These are phyloP conservation scores for Lepus oiostolus DNA, from an alignment of 2,797 vertebrate genomes.

Conservation along the genomic window DNA sequence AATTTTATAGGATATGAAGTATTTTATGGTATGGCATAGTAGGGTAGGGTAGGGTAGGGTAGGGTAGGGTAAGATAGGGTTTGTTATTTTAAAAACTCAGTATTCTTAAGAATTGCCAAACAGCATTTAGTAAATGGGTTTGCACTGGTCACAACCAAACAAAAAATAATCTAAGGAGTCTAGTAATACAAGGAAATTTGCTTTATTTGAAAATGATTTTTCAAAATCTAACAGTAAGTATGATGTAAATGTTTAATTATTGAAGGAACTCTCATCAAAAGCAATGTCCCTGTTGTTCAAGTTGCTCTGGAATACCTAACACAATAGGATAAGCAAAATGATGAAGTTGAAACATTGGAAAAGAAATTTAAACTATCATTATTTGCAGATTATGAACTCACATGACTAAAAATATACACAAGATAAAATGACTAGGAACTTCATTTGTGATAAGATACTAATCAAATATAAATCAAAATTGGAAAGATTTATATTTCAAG, in stretches of 20 bases:
- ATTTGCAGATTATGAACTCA: not conserved
- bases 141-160: not conserved
- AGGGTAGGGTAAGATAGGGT: no score
- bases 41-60: no score
- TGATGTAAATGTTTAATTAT: not conserved
- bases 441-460: not conserved
- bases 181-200: not conserved
- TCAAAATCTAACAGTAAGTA: not conserved
- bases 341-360: not conserved
- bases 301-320: not conserved
- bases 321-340: constrained; percentile 6
- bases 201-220: not conserved
- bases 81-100: not conserved
- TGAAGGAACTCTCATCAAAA: not conserved
- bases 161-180: not conserved
- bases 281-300: not conserved
- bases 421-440: not conserved
- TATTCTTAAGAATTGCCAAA: not conserved
- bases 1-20: not conserved
- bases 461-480: not conserved
- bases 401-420: not conserved
- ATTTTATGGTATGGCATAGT: not conserved
- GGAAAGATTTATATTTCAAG: not conserved
- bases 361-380: not conserved
- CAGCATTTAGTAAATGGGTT: not conserved